Evolutionary conservation across 2,797 vertebrate genomes (phyloP).

Genomic region (Apogon talboti): DNA sequence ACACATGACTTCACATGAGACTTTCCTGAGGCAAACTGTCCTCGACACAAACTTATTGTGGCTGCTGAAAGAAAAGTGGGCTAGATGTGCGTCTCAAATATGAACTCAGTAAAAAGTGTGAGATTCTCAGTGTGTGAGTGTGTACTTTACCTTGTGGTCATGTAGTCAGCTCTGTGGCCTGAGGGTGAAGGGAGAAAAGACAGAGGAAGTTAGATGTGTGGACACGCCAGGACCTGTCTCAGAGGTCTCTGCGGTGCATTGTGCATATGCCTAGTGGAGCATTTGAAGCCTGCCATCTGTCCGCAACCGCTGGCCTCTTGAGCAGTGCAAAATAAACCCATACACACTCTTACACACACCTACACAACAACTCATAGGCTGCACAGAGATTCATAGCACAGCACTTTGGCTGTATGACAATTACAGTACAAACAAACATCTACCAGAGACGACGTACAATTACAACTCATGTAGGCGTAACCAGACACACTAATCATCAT

Average conservation of each 20-base stretch:
- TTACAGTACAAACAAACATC: constrained; percentile 32
- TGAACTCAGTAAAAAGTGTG: no score
- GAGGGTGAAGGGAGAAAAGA: constrained; percentile 55
- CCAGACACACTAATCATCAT: constrained; percentile 24
- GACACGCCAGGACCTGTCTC: constrained; percentile 60
- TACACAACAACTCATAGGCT: neutral
- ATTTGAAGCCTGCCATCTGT: constrained; percentile 72
- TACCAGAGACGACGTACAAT: neutral
- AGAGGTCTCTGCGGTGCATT: constrained; percentile 55
- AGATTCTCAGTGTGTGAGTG: constrained; percentile 14
- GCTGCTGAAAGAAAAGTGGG: no score
- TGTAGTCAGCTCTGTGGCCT: constrained; percentile 97
- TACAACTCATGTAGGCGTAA: neutral
- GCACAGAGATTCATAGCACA: neutral
- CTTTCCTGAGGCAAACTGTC: no score
- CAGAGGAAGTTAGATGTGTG: constrained; percentile 39
- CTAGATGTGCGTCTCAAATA: no score
- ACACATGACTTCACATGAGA: no score
- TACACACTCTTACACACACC: constrained; percentile 14
- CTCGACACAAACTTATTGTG: no score
- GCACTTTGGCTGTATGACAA: constrained; percentile 10
- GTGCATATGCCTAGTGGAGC: constrained; percentile 63
- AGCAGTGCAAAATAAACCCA: constrained; percentile 27
- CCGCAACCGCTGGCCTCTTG: constrained; percentile 46
- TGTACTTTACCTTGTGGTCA: constrained; percentile 94